These are phyloP conservation scores for Nannoperca australis DNA, from an alignment of 2,797 vertebrate genomes.

Conservation along the genomic window DNA sequence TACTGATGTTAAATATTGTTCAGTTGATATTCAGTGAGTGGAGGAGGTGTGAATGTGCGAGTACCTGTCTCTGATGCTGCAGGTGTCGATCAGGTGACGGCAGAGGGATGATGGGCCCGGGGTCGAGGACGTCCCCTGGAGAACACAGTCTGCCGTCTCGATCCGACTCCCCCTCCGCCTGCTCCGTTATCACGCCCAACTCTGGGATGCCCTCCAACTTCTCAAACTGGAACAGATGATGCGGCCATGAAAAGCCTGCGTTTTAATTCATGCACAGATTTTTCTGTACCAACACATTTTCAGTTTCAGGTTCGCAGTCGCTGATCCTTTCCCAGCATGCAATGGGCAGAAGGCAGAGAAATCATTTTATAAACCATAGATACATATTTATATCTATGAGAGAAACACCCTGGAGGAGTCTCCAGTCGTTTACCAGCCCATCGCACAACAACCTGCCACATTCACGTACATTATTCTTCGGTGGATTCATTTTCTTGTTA, in stretches of 20 bases:
- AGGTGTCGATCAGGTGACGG: slow-evolving; percentile 85
- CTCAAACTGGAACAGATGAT: slow-evolving; percentile 82
- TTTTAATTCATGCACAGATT: slow-evolving; percentile 18
- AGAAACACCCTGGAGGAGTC: not conserved
- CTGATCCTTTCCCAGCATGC: slow-evolving; percentile 47
- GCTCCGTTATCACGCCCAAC: slow-evolving; percentile 76
- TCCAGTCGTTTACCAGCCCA: not conserved
- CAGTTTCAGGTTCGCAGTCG: slow-evolving; percentile 6
- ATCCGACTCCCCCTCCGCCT: slow-evolving; percentile 80
- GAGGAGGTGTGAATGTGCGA: too few relatives aligned
- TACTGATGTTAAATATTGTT: not conserved
- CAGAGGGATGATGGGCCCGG: slow-evolving; percentile 71
- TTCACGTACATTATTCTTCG: not conserved
- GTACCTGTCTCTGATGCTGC: slow-evolving; percentile 93
- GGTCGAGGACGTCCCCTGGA: slow-evolving; percentile 74
- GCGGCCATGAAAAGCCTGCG: slow-evolving; percentile 13
- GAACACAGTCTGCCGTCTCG: slow-evolving; percentile 79
- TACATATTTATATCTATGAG: not conserved
- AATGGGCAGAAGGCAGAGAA: not conserved
- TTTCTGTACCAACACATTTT: slow-evolving; percentile 18
- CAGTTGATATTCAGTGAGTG: not conserved
- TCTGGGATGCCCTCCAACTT: slow-evolving; percentile 88
- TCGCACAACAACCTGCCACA: slow-evolving; percentile 3
- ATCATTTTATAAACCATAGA: too few relatives aligned
- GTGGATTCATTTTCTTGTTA: not conserved